phyloP scores from a whole-genome alignment of 2,113 vertebrate genomes.

The Apodemus sylvaticus region DNA sequence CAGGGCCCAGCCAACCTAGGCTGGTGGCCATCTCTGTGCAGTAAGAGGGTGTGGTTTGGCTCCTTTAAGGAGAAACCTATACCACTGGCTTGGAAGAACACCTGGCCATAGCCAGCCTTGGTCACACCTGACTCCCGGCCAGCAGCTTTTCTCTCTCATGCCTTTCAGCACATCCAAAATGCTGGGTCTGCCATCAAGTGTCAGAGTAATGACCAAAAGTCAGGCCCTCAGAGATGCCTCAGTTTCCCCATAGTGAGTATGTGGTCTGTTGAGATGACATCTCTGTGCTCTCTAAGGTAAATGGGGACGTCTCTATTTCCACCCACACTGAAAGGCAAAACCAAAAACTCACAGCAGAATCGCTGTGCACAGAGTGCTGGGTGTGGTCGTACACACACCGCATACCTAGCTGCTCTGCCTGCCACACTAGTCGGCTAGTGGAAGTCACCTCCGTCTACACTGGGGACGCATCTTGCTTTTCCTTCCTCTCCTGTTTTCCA shows the following conservation, averaged over 20 bases:
- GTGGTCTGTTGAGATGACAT: background rate
- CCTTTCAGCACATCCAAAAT: background rate
- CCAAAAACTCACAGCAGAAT: conserved; percentile 18
- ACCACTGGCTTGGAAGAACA: rapidly evolving
- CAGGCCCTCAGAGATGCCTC: conserved; percentile 5
- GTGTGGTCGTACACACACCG: conserved; percentile 60
- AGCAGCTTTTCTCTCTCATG: background rate
- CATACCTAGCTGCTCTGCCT: conserved; percentile 85
- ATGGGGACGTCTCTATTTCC: background rate
- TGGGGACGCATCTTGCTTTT: conserved; percentile 80
- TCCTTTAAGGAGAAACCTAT: background rate
- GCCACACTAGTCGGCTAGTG: conserved; percentile 84
- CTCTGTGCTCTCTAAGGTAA: conserved; percentile 42
- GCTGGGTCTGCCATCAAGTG: background rate
- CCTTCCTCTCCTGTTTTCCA: conserved; percentile 76
- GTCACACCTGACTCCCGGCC: background rate
- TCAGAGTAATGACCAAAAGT: background rate
- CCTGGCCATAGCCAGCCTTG: background rate
- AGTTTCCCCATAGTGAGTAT: background rate
- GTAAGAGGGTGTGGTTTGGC: rapidly evolving
- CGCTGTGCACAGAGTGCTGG: conserved; percentile 38
- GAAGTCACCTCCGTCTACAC: conserved; percentile 83
- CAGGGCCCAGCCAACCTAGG: background rate
- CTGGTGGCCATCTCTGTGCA: background rate
- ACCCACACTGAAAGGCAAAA: background rate